These are phyloP conservation scores for Megastigmus dorsalis DNA, from an alignment of 2,888 invertebrate species.

Conservation along the genomic window DNA sequence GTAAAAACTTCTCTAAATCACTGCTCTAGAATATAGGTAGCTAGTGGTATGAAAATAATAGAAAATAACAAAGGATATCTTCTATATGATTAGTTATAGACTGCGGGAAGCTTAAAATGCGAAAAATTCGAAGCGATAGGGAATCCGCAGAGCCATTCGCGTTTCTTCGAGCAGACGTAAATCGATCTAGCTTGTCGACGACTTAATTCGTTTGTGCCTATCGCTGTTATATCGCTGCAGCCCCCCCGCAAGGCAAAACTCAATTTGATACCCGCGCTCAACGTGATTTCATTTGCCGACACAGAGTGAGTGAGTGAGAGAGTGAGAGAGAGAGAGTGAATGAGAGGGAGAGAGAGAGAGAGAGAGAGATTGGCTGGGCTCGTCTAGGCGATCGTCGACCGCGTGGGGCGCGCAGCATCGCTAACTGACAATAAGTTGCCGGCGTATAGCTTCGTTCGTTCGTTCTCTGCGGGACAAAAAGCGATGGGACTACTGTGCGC, in stretches of 20 bases:
- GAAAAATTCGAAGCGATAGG: slow-evolving; percentile 46
- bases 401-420: slow-evolving; percentile 52
- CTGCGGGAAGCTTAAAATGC: slow-evolving; percentile 41
- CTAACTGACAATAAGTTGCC: slow-evolving; percentile 55
- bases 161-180: slow-evolving; percentile 57
- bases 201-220: slow-evolving; percentile 61
- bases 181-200: slow-evolving; percentile 56
- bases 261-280: slow-evolving; percentile 57
- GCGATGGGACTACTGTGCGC: slow-evolving; percentile 47
- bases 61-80: slow-evolving; percentile 28
- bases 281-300: slow-evolving; percentile 58
- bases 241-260: slow-evolving; percentile 58
- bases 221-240: slow-evolving; percentile 58
- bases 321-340: slow-evolving; percentile 24
- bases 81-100: slow-evolving; percentile 36
- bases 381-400: slow-evolving; percentile 40
- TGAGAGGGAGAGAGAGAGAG: slow-evolving; percentile 10
- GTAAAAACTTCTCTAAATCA: neutral
- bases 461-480: slow-evolving; percentile 54
- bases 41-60: slow-evolving; percentile 1
- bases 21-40: no score
- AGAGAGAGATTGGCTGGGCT: slow-evolving; percentile 16
- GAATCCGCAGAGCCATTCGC: slow-evolving; percentile 46
- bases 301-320: neutral
- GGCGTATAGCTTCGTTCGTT: slow-evolving; percentile 52